Percentiles rank a stretch among this genome's conserved stretches.
phyloP scores from a whole-genome alignment of 2,797 vertebrate genomes.

The Yasuhikotakia modesta region DNA sequence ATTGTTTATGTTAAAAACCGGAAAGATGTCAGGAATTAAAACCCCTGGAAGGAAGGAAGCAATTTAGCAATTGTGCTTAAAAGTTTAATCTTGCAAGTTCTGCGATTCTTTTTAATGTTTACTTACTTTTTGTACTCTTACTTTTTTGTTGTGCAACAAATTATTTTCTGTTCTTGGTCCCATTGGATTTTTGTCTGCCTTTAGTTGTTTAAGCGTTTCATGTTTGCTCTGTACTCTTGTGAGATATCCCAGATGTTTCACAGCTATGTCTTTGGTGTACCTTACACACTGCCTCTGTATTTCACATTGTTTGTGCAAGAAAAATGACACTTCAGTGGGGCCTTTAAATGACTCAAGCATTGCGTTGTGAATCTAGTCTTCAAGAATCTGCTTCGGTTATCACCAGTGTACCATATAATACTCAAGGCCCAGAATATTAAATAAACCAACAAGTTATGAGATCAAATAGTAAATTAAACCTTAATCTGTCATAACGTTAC shows the following conservation, averaged over 20 bases:
- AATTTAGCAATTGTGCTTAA: neutral
- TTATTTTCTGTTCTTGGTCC: slow-evolving; percentile 12
- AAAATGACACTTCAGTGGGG: slow-evolving; percentile 26
- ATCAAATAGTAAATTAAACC: neutral
- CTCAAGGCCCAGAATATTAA: neutral
- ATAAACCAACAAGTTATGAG: neutral
- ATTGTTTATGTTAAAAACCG: neutral
- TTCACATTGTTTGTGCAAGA: slow-evolving; percentile 36
- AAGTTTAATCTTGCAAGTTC: neutral
- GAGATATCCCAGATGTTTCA: slow-evolving; percentile 47
- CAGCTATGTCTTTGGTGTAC: slow-evolving; percentile 37
- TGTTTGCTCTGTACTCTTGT: slow-evolving; percentile 44
- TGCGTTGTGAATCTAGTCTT: neutral
- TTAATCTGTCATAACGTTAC: neutral
- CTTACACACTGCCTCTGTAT: slow-evolving; percentile 43
- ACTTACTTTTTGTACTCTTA: too few species aligned
- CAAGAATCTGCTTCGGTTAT: neutral
- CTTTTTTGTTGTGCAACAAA: slow-evolving; percentile 16
- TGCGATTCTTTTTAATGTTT: neutral
- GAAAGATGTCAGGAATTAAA: neutral
- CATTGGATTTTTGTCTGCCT: slow-evolving; percentile 34
- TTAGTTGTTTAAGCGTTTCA: slow-evolving; percentile 36
- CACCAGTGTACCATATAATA: neutral
- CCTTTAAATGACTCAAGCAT: slow-evolving; percentile 28
- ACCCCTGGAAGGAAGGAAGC: neutral